Evolutionary conservation across 2,113 vertebrate genomes (phyloP).

Genomic region (Podarcis raffonei): DNA sequence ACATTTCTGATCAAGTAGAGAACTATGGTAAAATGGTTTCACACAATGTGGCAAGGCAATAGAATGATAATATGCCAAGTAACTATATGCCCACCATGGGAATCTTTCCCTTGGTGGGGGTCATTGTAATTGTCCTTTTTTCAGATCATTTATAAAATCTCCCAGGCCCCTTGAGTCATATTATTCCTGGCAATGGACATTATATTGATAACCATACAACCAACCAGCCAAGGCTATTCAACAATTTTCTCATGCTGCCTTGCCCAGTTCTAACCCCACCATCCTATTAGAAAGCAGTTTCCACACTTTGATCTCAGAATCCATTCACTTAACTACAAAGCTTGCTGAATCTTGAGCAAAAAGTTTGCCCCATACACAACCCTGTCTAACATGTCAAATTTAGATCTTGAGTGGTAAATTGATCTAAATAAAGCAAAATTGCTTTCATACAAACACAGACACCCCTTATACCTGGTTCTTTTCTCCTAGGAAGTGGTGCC

Average conservation of each 20-base stretch:
- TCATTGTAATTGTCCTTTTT: too few species aligned
- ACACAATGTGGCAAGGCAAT: too few species aligned
- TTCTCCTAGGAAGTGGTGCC: not conserved
- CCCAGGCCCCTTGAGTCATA: too few species aligned
- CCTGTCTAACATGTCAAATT: not conserved
- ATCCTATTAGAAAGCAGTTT: not conserved
- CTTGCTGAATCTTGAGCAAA: not conserved
- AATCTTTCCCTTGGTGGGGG: too few species aligned
- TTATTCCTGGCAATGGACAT: not conserved
- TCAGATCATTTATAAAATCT: too few species aligned
- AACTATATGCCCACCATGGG: too few species aligned
- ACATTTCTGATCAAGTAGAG: too few species aligned
- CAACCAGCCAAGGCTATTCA: not conserved
- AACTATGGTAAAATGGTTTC: too few species aligned
- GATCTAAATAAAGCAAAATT: too few species aligned
- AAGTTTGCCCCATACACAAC: not conserved
- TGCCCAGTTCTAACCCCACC: not conserved
- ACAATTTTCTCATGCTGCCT: not conserved
- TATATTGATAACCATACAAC: not conserved
- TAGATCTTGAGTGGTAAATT: too few species aligned
- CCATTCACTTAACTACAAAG: not conserved
- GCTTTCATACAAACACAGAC: not conserved
- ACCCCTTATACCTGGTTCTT: not conserved
- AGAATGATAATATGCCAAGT: too few species aligned
- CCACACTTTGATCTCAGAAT: not conserved